A percentile compares a stretch with the other conserved stretches of the same genome.
Evolutionary conservation across 2,888 invertebrate genomes (phyloP).

Genomic region (Chloroclystis v-ata): DNA sequence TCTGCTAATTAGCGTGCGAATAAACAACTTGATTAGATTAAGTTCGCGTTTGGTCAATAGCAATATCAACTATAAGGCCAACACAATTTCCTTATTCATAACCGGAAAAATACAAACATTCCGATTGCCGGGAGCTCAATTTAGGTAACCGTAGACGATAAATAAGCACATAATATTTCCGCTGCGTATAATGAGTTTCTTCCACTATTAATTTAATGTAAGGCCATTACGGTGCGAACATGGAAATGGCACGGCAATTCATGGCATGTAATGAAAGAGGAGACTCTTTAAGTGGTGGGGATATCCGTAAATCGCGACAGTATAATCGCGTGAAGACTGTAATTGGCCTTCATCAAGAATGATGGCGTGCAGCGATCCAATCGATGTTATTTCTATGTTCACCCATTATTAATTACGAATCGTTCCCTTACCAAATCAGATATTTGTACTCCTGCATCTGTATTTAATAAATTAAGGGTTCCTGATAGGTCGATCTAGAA

Average conservation of each 20-base stretch:
- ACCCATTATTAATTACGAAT: slow-evolving; percentile 45
- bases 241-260: slow-evolving; percentile 56
- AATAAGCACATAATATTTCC: slow-evolving; percentile 31
- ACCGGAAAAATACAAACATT: neutral
- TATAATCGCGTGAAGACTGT: slow-evolving; percentile 65
- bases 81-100: slow-evolving; percentile 30
- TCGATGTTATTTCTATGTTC: slow-evolving; percentile 40
- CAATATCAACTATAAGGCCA: neutral
- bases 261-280: slow-evolving; percentile 58
- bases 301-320: slow-evolving; percentile 61
- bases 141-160: slow-evolving; percentile 1
- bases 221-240: slow-evolving; percentile 51
- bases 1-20: neutral
- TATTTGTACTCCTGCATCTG: slow-evolving; percentile 30
- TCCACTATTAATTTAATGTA: slow-evolving; percentile 47
- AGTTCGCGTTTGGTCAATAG: neutral
- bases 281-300: slow-evolving; percentile 59
- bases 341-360: slow-evolving; percentile 69
- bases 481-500: slow-evolving; percentile 9
- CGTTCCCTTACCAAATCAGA: slow-evolving; percentile 35
- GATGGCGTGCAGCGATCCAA: slow-evolving; percentile 48
- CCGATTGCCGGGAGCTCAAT: neutral
- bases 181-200: slow-evolving; percentile 37
- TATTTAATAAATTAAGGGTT: slow-evolving; percentile 23
- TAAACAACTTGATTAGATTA: neutral